These are phyloP conservation scores for Varecia variegata DNA, from an alignment of 2,797 vertebrate species.

Conservation along the genomic window DNA sequence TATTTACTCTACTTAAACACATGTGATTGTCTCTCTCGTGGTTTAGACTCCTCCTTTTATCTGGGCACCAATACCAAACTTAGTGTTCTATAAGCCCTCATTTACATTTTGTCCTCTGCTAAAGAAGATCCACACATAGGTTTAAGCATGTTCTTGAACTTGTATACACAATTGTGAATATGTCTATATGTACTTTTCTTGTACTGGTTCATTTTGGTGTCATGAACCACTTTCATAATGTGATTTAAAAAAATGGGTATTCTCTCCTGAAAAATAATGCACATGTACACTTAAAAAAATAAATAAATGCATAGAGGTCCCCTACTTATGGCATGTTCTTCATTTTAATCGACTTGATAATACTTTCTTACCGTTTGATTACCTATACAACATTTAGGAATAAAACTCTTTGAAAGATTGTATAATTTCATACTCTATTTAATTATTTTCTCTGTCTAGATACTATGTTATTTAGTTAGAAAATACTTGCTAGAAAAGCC, in stretches of 20 bases:
- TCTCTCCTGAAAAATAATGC: not conserved
- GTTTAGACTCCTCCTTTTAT: not conserved
- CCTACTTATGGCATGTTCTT: not conserved
- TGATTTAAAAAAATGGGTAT: not conserved
- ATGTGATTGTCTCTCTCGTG: not conserved
- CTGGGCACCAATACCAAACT: not conserved
- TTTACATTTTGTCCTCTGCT: not conserved
- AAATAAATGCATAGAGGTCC: not conserved
- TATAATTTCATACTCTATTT: not conserved
- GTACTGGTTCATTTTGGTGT: not conserved
- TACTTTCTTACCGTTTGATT: not conserved
- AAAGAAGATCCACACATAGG: not conserved
- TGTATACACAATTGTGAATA: not conserved
- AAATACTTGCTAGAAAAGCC: not conserved
- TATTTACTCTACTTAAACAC: not conserved
- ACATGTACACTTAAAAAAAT: not conserved
- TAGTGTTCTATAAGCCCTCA: not conserved
- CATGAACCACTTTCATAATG: not conserved
- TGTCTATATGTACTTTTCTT: not conserved
- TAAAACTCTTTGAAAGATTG: not conserved
- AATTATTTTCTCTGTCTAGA: not conserved
- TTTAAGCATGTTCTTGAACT: not conserved
- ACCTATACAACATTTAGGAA: not conserved
- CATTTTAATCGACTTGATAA: not conserved
- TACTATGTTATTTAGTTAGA: not conserved